Base-by-base conservation (phyloP, 2,888 invertebrate species). In the Isoperla grammatica region DNA sequence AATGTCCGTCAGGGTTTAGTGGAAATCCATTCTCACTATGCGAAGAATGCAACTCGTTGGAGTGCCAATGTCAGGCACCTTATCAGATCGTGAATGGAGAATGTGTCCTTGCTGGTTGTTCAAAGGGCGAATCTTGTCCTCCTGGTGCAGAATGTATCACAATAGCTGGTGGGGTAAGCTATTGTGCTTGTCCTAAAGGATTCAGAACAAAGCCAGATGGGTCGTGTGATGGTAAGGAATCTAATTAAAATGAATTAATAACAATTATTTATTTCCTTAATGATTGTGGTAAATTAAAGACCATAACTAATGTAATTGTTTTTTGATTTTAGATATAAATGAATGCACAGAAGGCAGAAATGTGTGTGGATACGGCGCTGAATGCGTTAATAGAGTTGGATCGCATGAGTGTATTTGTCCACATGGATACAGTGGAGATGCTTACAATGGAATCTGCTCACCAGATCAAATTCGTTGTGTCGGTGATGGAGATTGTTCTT, bases 181-280 rank as follows among this genome's bases (percentile, higher is more conserved):
- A 95, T 71, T 95, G 95, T 69, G 94, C 94, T 54, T 95, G 95
- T 71, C 94, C 94, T 5, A 86, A 89, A 71, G 94, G 95, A 13
- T 93, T 82, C 72, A 82, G 84, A 60, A 87, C 89, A 19, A 82
- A 83, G 59, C 70, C 79, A 1, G 90, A 92, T 69, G 90, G 92
- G 13, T 82, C 87, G n/a, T 94, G 94, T 70, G 80, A 84, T 73
- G 78, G 77, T 77, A 63, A 59, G 62, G 65, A 39, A 29, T 5
- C n/a, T n/a, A n/a, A n/a, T n/a, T n/a, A n/a, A n/a, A 60, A 45
- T n/a, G n/a, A n/a, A 11, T 40, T 42, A 22, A 20, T 15, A 56
- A 13, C n/a, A 9, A 2, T n/a, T n/a, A n/a, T n/a, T n/a, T n/a
- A n/a, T n/a, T n/a, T n/a, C n/a, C n/a, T n/a, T 17, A 8, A 13